Evolutionary conservation across 2,888 invertebrate species (phyloP).

Genomic region (Danaus chrysippus): DNA sequence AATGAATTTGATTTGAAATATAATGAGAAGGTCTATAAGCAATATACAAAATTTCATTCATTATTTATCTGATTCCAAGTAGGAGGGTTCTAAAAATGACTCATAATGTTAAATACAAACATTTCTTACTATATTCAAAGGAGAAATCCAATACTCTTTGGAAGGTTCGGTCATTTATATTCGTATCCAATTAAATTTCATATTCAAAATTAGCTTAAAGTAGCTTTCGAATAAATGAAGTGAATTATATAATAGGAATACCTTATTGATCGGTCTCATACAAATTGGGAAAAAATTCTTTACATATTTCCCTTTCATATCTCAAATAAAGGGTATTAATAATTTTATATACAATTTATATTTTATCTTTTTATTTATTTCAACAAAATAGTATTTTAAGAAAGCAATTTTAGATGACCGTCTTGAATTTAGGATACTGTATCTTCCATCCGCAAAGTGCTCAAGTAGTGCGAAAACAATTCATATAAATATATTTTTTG

Average conservation of each 20-base stretch:
- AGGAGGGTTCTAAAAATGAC: too few relatives aligned
- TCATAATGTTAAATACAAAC: neutral
- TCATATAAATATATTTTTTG: too few relatives aligned
- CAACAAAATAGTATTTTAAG: too few relatives aligned
- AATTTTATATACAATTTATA: too few relatives aligned
- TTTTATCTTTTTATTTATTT: too few relatives aligned
- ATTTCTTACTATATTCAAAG: conserved; percentile 5
- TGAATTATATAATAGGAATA: neutral
- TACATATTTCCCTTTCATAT: neutral
- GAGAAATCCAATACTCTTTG: conserved; percentile 6
- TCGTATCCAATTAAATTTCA: conserved; percentile 3
- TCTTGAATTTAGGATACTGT: neutral
- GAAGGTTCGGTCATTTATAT: conserved; percentile 5
- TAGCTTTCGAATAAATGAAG: conserved; percentile 1
- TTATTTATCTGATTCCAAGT: too few relatives aligned
- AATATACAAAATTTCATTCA: too few relatives aligned
- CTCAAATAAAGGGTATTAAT: too few relatives aligned
- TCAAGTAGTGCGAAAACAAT: neutral
- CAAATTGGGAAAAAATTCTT: neutral
- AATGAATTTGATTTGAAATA: too few relatives aligned
- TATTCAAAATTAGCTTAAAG: conserved; percentile 6
- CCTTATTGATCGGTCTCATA: neutral
- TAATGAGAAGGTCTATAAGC: too few relatives aligned
- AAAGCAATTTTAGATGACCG: neutral
- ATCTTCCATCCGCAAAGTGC: neutral